A percentile compares a stretch with the other conserved stretches of the same genome.
phyloP scores from a whole-genome alignment of 1,140 invertebrate genomes.

The Temnothorax curvispinosus region DNA sequence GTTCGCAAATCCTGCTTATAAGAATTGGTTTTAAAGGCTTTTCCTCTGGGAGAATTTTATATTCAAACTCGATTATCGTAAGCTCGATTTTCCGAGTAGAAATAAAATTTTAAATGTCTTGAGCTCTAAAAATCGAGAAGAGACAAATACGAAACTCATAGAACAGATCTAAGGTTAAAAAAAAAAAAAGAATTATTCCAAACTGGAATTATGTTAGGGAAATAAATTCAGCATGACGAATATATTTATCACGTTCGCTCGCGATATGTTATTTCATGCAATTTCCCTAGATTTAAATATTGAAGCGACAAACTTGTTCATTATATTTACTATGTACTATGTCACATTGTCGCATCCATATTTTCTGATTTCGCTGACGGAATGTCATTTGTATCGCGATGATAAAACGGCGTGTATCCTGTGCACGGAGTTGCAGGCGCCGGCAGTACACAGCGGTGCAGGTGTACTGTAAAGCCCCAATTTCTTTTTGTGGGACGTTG shows the following conservation, averaged over 20 bases:
- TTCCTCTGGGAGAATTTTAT: background rate
- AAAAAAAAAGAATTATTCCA: background rate
- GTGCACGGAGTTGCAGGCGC: background rate
- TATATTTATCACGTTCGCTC: background rate
- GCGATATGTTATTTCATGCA: background rate
- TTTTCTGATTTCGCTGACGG: conserved; percentile 3
- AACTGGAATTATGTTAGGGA: conserved; percentile 3
- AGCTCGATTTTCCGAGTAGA: background rate
- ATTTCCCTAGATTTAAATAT: background rate
- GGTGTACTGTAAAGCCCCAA: conserved; percentile 19
- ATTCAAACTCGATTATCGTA: background rate
- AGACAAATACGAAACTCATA: background rate
- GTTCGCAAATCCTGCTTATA: background rate
- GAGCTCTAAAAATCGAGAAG: background rate
- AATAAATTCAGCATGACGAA: background rate
- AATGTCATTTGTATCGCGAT: conserved; percentile 12
- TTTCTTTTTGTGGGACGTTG: conserved; percentile 26
- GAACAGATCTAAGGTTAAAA: background rate
- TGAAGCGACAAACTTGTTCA: background rate
- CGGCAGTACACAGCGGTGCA: background rate
- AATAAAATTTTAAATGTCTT: conserved; percentile 12
- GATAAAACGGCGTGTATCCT: conserved; percentile 12
- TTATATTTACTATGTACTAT: background rate
- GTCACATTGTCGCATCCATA: background rate
- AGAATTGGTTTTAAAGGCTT: conserved; percentile 2